Conservation (phyloP, 2,888 invertebrate genomes). For the Drosophila nr. perissopoda region DNA sequence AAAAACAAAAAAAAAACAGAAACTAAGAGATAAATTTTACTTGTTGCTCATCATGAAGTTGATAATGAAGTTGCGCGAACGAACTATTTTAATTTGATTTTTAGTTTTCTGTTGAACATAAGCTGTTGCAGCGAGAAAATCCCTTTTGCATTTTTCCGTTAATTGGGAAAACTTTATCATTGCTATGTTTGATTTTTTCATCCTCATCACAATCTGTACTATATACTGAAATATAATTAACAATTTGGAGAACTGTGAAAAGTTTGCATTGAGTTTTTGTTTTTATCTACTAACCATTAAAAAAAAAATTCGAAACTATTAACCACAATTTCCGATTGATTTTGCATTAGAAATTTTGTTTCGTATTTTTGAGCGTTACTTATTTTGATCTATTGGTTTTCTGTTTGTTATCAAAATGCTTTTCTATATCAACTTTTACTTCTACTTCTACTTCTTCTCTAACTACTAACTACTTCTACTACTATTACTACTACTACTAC, state of each 20-base stretch:
- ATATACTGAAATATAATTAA: slow-evolving; percentile 11
- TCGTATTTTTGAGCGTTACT: slow-evolving; percentile 47
- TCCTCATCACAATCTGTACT: slow-evolving; percentile 11
- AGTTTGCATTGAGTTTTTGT: slow-evolving; percentile 13
- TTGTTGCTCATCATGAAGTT: slow-evolving; percentile 5
- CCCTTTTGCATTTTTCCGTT: slow-evolving; percentile 27
- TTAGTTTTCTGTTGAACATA: background rate
- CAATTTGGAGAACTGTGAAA: slow-evolving; percentile 12
- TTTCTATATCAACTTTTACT: slow-evolving; percentile 70
- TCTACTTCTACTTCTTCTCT: slow-evolving; percentile 67
- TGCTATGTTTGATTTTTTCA: background rate
- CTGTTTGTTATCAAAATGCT: slow-evolving; percentile 69
- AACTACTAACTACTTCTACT: slow-evolving; percentile 69
- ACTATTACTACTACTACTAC: slow-evolving; percentile 54
- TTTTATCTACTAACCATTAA: slow-evolving; percentile 7
- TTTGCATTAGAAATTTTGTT: slow-evolving; percentile 38
- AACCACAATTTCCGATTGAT: slow-evolving; percentile 18
- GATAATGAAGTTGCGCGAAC: slow-evolving; percentile 16
- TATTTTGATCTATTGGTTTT: slow-evolving; percentile 62
- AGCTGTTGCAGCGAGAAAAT: slow-evolving; percentile 20
- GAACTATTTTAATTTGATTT: slow-evolving; percentile 22
- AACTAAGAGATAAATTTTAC: slow-evolving; percentile 8
- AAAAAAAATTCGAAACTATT: background rate
- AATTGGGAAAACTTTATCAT: background rate
- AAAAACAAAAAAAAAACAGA: background rate